Base-by-base conservation (phyloP, 2,888 invertebrate genomes). In the Aspidiotus rigidus region DNA sequence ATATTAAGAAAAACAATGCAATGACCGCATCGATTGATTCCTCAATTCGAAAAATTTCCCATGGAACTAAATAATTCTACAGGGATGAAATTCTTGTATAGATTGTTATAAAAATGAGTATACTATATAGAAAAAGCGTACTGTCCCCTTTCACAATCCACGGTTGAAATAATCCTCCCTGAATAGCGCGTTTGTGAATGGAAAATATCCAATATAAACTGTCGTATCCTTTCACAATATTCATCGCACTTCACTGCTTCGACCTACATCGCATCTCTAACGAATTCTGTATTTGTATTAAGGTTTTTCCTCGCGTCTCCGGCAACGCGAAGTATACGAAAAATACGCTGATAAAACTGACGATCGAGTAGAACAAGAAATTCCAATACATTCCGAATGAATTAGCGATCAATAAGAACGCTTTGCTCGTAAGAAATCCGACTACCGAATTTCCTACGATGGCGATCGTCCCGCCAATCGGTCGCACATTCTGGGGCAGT, bases 231-330 rank as follows among this genome's bases (percentile, higher is more conserved):
- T 28, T 28, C 28, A 28, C 5, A 28, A 28, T 28, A 28, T 28
- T 28, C 28, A 28, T 28, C 28, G 28, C 28, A 28, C 28, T 28
- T 28, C 28, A 28, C 5, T 49, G n/a, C 49, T 49, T 49, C 49
- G n/a, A 11, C 49, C 10, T 49, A 13, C 11, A 49, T 49, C 49
- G n/a, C 49, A 13, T 49, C n/a, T 49, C n/a, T 13, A 59, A 28
- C 13, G 13, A 17, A 11, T 61, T 54, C 41, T 69, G 69, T 17
- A 69, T 69, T n/a, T 69, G 62, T 17, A 56, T 57, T 49, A 69
- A 69, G 1, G 69, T 57, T 17, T 69, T 69, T 13, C 69, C 69
- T 39, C 44, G 62, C 40, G 69, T 69, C 39, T 69, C 69, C 10
- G 63, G 69, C n/a, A 69, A n/a, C 8, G 13, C 17, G n/a, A 57